These are phyloP conservation scores for Drosophila mettleri DNA, from an alignment of 2,888 invertebrate species.

Conservation along the genomic window DNA sequence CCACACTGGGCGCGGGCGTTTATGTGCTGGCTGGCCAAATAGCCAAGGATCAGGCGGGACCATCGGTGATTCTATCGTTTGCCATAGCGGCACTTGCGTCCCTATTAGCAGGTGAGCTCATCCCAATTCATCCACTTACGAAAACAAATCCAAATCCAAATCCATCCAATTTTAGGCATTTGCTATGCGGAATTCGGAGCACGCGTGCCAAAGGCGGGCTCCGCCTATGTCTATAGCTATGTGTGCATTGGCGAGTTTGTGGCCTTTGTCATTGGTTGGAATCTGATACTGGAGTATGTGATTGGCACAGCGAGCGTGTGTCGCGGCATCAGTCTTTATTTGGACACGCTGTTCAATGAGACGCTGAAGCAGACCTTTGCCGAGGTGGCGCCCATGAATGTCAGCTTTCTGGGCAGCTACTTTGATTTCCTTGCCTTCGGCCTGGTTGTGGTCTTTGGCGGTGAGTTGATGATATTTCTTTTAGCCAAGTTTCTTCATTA, in stretches of 20 bases:
- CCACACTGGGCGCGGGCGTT: conserved; percentile 94
- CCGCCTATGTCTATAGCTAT: conserved; percentile 93
- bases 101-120: conserved; percentile 91
- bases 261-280: conserved; percentile 96
- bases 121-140: neutral
- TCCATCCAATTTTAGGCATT: conserved; percentile 86
- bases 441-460: conserved; percentile 88
- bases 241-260: conserved; percentile 94
- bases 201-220: conserved; percentile 93
- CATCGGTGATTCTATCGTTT: conserved; percentile 93
- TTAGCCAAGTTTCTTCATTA: neutral
- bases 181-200: conserved; percentile 96
- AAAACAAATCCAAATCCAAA: conserved; percentile 1
- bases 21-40: conserved; percentile 94
- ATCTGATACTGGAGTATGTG: conserved; percentile 93
- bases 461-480: conserved; percentile 84
- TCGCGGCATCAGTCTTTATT: conserved; percentile 90
- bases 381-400: conserved; percentile 87
- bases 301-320: conserved; percentile 91
- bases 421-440: conserved; percentile 91
- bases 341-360: conserved; percentile 89
- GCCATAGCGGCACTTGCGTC: conserved; percentile 95
- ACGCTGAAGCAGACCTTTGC: conserved; percentile 88
- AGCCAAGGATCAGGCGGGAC: conserved; percentile 91
- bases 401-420: conserved; percentile 87